These are phyloP conservation scores for Drosophila paranaensis DNA, from an alignment of 2,888 invertebrate genomes.

Conservation along the genomic window DNA sequence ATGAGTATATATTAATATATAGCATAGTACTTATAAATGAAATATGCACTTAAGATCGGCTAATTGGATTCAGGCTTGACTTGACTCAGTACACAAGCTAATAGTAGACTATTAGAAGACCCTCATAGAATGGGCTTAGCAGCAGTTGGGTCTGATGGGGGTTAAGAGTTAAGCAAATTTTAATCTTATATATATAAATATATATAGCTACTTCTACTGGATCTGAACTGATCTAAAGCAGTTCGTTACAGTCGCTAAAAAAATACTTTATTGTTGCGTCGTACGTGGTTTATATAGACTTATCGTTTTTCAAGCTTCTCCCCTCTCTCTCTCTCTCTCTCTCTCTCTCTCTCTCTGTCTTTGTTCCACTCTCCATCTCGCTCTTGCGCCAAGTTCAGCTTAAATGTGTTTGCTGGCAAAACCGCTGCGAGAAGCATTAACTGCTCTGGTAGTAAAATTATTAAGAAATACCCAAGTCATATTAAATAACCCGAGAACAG, in stretches of 20 bases:
- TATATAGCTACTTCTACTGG: background rate
- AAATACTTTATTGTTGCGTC: background rate
- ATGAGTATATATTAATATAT: background rate
- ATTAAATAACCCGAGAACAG: slow-evolving; percentile 15
- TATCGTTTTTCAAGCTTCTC: slow-evolving; percentile 10
- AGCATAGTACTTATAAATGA: background rate
- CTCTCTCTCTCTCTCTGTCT: background rate
- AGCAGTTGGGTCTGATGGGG: background rate
- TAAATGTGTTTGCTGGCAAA: background rate
- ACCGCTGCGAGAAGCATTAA: slow-evolving; percentile 7
- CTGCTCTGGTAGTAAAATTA: slow-evolving; percentile 4
- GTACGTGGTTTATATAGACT: slow-evolving; percentile 9
- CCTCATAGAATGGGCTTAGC: no score
- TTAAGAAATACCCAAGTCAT: slow-evolving; percentile 6
- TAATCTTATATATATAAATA: background rate
- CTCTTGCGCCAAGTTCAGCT: background rate
- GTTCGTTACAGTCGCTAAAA: background rate
- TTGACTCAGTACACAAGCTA: background rate
- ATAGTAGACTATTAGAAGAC: background rate
- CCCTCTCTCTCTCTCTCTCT: background rate
- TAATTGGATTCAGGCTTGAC: slow-evolving; percentile 6
- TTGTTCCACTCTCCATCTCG: no score
- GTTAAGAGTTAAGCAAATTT: background rate
- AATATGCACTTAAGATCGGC: slow-evolving; percentile 2
- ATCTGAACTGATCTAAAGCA: background rate